phyloP scores from a whole-genome alignment of 2,113 vertebrate genomes.

The Nycticebus coucang region DNA sequence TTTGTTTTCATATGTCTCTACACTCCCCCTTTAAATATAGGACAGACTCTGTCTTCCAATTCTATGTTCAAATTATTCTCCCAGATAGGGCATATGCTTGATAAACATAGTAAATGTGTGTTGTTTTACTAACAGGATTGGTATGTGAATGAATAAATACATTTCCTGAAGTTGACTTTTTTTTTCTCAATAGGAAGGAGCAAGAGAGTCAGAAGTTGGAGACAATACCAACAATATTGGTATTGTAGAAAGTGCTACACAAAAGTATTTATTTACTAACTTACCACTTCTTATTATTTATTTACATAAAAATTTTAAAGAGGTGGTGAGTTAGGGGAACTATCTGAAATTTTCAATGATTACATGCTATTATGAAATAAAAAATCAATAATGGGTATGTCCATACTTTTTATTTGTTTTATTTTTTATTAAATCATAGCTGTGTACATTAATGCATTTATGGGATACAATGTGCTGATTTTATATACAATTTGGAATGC shows the following conservation, averaged over 20 bases:
- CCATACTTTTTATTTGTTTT: background rate
- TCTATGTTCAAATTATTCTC: background rate
- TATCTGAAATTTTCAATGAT: background rate
- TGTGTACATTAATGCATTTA: no score
- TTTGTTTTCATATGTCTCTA: background rate
- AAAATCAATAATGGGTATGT: background rate
- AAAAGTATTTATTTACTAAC: background rate
- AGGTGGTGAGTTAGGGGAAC: conserved; percentile 63
- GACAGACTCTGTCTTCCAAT: background rate
- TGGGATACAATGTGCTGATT: no score
- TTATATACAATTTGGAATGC: no score
- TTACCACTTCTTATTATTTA: background rate
- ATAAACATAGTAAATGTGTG: background rate
- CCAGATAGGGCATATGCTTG: background rate
- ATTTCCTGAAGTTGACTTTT: conserved; percentile 44
- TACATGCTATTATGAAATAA: background rate
- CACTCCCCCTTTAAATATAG: background rate
- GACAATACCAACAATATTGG: conserved; percentile 63
- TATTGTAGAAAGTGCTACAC: conserved; percentile 35
- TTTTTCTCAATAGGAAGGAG: conserved; percentile 81
- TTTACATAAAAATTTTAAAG: conserved; percentile 11
- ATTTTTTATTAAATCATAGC: no score
- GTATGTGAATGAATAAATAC: background rate
- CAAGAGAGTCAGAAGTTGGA: conserved; percentile 56
- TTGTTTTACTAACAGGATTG: background rate